Evolutionary conservation across 2,797 vertebrate species (phyloP), one percentile per base, ranked within the genome.

Genomic region (Mus minutoides): DNA sequence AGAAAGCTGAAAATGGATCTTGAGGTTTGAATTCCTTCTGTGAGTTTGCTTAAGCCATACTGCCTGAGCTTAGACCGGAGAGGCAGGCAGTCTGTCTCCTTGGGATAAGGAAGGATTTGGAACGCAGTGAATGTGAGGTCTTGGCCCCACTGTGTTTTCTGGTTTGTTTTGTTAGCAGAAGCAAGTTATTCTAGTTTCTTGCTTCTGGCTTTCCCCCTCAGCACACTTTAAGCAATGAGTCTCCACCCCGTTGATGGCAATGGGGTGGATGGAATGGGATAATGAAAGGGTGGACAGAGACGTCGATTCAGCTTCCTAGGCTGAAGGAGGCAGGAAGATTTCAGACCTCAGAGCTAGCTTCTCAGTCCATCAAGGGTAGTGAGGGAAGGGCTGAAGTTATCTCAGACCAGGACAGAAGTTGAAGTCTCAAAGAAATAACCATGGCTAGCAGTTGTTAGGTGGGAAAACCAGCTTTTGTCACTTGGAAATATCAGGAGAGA

Each of bases 81-180:
- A 97, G 96, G 97, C 94, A 95, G 96, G 97, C 95, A 97, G 96
- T 91, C 94, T 97, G 97, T 97, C 97, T 97, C 97, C 97, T 96
- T 92, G 97, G 97, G 97, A 97, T 97, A 96, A 98, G 96, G 89
- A 94, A 97, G 97, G 95, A 95, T 97, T 97, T 98, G 98, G 96
- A 97, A 96, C 90, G 93, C 94, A 52, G 92, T 6, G 88, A 94
- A 92, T 97, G 94, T 97, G 96, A 97, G 97, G 97, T 97, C 97
- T 96, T 97, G 96, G 96, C 96, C 97, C 94, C 92, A 56, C 96
- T 94, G 83, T 94, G 97, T 97, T 97, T 97, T 96, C 97, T 97
- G 95, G 97, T 97, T 97, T 97, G 97, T 98, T 98, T 97, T 98
- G 94, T 97, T 97, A 97, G 96, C 93, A 95, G 91, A 78, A 97